These are phyloP conservation scores for Drosophila subobscura DNA, from an alignment of 1,140 invertebrate genomes.

Conservation along the genomic window DNA sequence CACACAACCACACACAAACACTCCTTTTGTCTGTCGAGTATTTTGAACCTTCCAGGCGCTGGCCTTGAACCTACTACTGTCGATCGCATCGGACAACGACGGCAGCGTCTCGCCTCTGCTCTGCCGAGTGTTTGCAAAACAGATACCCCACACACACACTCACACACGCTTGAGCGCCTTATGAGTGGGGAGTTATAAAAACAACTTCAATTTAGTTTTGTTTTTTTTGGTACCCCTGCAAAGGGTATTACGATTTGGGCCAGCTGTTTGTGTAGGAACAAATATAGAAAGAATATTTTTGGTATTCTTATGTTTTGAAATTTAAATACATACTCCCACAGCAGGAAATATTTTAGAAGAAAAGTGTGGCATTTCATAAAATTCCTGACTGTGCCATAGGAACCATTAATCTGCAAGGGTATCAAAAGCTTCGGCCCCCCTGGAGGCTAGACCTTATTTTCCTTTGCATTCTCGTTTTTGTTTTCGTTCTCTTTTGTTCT, in stretches of 20 bases:
- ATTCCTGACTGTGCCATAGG: too few relatives aligned
- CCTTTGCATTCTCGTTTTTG: conserved; percentile 7
- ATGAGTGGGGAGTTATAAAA: conserved; percentile 60
- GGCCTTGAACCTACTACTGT: conserved; percentile 72
- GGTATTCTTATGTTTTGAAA: too few relatives aligned
- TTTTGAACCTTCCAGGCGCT: conserved; percentile 76
- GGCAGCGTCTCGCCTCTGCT: conserved; percentile 1
- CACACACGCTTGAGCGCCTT: conserved; percentile 16
- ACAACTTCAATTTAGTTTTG: conserved; percentile 31
- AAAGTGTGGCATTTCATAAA: too few relatives aligned
- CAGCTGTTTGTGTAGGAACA: background rate
- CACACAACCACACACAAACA: conserved; percentile 15
- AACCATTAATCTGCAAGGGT: too few relatives aligned
- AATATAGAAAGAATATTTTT: too few relatives aligned
- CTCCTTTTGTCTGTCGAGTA: conserved; percentile 56
- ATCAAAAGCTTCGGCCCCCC: too few relatives aligned
- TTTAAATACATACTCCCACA: background rate
- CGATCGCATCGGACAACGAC: conserved; percentile 49
- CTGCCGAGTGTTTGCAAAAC: conserved; percentile 55
- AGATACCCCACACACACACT: conserved; percentile 43
- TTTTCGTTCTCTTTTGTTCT: conserved; percentile 31
- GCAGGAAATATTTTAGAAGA: too few relatives aligned
- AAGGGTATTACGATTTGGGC: background rate
- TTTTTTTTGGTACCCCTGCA: conserved; percentile 19
- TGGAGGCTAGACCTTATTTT: too few relatives aligned